Conservation (phyloP, 2,113 vertebrate species). For the Carassius carassius region DNA sequence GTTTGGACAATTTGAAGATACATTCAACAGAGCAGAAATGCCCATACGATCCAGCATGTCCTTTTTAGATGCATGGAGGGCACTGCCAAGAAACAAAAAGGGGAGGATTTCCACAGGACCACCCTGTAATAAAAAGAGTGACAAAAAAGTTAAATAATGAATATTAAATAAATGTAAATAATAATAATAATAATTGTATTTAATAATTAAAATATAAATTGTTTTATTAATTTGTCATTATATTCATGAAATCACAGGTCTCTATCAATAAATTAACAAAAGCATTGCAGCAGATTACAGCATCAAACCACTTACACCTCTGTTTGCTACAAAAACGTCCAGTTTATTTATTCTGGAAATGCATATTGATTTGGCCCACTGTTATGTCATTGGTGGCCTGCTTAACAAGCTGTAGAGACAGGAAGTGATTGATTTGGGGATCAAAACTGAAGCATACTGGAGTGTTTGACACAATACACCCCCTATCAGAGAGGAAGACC, state of each 20-base stretch:
- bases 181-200: background rate
- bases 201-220: background rate
- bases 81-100: conserved; percentile 95
- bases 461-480: conserved; percentile 27
- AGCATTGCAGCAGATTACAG: background rate
- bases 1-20: conserved; percentile 96
- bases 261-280: background rate
- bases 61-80: conserved; percentile 93
- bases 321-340: background rate
- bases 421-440: conserved; percentile 56
- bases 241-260: background rate
- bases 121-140: conserved; percentile 73
- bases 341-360: conserved; percentile 24
- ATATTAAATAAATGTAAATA: background rate
- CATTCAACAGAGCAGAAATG: conserved; percentile 94
- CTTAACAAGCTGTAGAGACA: conserved; percentile 45
- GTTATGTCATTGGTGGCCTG: conserved; percentile 53
- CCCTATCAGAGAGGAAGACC: conserved; percentile 5
- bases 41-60: conserved; percentile 92
- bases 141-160: background rate
- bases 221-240: background rate
- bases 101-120: conserved; percentile 97
- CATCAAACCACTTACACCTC: background rate
- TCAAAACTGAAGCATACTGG: conserved; percentile 20
- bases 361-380: conserved; percentile 42